Conservation (phyloP, 1,140 invertebrate species). For the Calycopis cecrops region DNA sequence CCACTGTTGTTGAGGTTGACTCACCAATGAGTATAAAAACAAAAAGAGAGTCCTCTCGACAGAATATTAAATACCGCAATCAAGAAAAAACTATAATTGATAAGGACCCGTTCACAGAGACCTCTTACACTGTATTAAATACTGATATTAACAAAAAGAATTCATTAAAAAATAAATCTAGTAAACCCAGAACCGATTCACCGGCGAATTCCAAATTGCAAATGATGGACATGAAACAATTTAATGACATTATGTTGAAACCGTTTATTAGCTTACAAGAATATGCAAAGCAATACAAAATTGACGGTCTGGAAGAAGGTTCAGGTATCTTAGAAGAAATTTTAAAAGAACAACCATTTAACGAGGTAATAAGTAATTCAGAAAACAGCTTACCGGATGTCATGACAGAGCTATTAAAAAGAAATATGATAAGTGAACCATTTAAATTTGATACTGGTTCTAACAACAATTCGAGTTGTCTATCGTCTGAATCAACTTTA, state of each 20-base stretch:
- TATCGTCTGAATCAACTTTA: slow-evolving; percentile 58
- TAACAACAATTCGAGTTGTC: slow-evolving; percentile 52
- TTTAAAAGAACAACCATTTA: slow-evolving; percentile 35
- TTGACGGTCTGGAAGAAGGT: slow-evolving; percentile 43
- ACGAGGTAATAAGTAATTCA: slow-evolving; percentile 59
- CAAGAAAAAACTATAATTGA: slow-evolving; percentile 11
- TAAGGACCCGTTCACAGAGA: slow-evolving; percentile 4
- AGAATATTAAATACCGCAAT: slow-evolving; percentile 21
- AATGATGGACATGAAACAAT: slow-evolving; percentile 63
- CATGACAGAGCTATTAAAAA: slow-evolving; percentile 62
- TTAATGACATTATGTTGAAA: slow-evolving; percentile 65
- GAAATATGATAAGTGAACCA: slow-evolving; percentile 63
- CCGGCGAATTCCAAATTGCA: slow-evolving; percentile 53
- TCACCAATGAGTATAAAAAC: slow-evolving; percentile 71
- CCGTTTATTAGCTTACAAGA: slow-evolving; percentile 68
- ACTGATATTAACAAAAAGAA: not conserved
- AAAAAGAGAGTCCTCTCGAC: slow-evolving; percentile 43
- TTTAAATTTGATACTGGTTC: slow-evolving; percentile 58
- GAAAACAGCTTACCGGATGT: slow-evolving; percentile 69
- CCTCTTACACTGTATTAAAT: not conserved
- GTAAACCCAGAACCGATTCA: slow-evolving; percentile 40
- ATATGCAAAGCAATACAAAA: slow-evolving; percentile 56
- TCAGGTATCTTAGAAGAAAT: slow-evolving; percentile 45
- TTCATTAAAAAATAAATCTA: slow-evolving; percentile 20
- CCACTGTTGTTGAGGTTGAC: slow-evolving; percentile 80